Evolutionary conservation across 2,113 vertebrate genomes (phyloP).

Genomic region (Jaculus jaculus): DNA sequence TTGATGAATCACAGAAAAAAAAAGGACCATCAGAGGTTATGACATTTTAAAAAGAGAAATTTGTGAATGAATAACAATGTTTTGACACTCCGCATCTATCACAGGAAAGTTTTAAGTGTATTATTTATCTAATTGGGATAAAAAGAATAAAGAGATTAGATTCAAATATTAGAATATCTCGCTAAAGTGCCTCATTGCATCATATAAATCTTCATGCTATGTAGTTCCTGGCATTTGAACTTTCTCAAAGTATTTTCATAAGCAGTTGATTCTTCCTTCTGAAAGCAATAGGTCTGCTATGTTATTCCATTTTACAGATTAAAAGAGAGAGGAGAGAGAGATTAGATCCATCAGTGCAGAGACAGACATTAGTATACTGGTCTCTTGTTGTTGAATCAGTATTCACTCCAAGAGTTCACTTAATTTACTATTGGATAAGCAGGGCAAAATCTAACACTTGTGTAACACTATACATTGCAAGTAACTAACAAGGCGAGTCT

Average conservation of each 20-base stretch:
- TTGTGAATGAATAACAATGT: neutral
- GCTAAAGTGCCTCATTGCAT: neutral
- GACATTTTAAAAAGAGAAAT: conserved; percentile 31
- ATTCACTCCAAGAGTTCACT: neutral
- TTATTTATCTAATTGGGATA: conserved; percentile 27
- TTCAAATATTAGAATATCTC: neutral
- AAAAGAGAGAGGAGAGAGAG: neutral
- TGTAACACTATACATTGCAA: neutral
- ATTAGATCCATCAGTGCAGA: neutral
- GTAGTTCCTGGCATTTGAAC: conserved; percentile 1
- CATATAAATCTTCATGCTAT: conserved; percentile 1
- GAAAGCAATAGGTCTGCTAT: neutral
- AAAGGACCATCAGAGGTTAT: neutral
- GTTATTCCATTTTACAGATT: neutral
- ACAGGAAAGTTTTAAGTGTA: conserved; percentile 6
- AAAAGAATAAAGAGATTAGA: conserved; percentile 10
- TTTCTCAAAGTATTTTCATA: conserved; percentile 36
- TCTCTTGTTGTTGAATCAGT: conserved; percentile 22
- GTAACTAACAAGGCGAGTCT: neutral
- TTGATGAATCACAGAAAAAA: conserved; percentile 30
- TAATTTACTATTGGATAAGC: neutral
- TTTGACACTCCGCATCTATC: neutral
- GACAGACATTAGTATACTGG: neutral
- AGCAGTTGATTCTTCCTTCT: neutral
- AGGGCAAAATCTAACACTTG: neutral